A percentile compares a stretch with the other conserved stretches of the same genome.
phyloP scores from a whole-genome alignment of 2,888 invertebrate genomes.

The Lithophane ornitopus region DNA sequence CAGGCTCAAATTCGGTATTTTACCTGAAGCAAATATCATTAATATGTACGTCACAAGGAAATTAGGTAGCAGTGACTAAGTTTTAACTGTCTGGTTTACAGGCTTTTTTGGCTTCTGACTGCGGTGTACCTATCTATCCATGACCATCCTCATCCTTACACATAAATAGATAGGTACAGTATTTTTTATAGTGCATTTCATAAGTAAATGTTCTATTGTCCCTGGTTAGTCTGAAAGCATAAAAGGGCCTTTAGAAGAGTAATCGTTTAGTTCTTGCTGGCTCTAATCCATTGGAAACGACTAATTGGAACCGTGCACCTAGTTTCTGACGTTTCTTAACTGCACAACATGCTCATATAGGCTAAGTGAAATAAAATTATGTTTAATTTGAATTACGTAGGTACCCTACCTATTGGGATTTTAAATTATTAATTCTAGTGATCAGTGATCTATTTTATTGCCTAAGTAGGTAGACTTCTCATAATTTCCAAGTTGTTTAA shows the following conservation, averaged over 20 bases:
- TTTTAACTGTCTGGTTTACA: not conserved
- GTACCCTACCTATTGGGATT: not conserved
- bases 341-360: no score
- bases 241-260: no score
- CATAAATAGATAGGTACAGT: no score
- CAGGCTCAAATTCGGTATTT: conserved; percentile 1
- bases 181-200: not conserved
- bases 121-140: not conserved
- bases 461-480: not conserved
- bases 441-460: no score
- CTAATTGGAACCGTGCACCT: not conserved
- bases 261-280: not conserved
- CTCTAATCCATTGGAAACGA: not conserved
- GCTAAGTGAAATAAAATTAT: not conserved
- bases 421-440: no score
- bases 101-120: not conserved
- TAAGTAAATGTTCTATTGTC: not conserved
- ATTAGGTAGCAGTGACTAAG: not conserved
- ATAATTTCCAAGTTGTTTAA: not conserved
- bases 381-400: not conserved
- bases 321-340: not conserved
- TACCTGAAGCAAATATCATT: not conserved
- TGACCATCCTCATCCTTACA: not conserved
- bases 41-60: not conserved
- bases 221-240: not conserved